A percentile compares a stretch with the other conserved stretches of the same genome.
Conservation (phyloP, 2,888 invertebrate species). For the Pogonocherus hispidulus region DNA sequence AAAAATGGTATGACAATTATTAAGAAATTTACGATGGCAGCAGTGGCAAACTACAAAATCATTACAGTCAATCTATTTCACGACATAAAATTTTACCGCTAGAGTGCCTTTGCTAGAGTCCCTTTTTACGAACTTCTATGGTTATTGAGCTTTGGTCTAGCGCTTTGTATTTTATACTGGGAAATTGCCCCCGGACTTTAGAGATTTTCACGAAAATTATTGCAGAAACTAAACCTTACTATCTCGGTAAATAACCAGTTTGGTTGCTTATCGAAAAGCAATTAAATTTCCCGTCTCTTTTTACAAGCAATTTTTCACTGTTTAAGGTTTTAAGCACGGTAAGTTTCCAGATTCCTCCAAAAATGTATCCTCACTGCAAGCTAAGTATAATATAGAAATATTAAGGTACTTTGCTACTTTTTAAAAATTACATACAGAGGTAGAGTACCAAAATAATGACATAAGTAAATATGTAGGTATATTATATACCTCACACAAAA, state of each 20-base stretch:
- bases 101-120: neutral
- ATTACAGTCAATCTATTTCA: neutral
- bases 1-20: neutral
- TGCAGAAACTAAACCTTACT: constrained; percentile 10
- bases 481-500: no score
- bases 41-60: neutral
- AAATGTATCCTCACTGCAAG: no score
- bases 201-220: constrained; percentile 29
- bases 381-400: no score
- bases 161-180: constrained; percentile 15
- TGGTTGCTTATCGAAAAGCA: constrained; percentile 16
- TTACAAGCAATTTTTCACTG: neutral
- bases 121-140: constrained; percentile 10
- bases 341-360: no score
- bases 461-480: no score
- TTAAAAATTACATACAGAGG: no score
- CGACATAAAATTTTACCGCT: neutral
- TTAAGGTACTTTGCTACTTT: no score
- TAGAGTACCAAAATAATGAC: no score
- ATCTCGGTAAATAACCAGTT: constrained; percentile 16
- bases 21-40: neutral
- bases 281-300: constrained; percentile 11
- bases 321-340: no score
- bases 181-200: constrained; percentile 22
- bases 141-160: constrained; percentile 18